These are phyloP conservation scores for Zosterops hypoxanthus DNA, from an alignment of 2,113 vertebrate genomes.

Conservation along the genomic window DNA sequence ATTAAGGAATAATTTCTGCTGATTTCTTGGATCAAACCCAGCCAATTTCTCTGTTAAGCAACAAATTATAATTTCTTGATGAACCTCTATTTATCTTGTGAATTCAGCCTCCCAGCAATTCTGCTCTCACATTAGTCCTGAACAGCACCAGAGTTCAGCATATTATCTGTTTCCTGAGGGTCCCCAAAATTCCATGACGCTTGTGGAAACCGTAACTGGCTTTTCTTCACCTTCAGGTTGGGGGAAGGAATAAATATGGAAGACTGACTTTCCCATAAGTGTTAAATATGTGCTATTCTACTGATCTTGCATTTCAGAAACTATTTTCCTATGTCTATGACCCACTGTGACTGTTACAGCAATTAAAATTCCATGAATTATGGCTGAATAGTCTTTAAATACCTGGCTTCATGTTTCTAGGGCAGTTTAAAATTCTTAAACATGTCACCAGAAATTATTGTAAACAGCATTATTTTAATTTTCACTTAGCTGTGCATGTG, in stretches of 20 bases:
- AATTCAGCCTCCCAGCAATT: background rate
- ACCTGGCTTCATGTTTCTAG: background rate
- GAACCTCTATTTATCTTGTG: background rate
- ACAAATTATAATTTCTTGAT: background rate
- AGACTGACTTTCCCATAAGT: background rate
- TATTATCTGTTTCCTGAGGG: background rate
- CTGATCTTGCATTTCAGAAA: background rate
- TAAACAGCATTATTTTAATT: background rate
- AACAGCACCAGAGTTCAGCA: background rate
- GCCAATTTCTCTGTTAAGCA: background rate
- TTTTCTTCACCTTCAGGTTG: background rate
- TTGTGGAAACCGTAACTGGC: background rate
- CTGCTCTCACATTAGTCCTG: background rate
- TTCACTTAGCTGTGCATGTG: background rate
- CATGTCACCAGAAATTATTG: background rate
- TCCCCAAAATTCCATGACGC: background rate
- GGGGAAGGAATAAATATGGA: background rate
- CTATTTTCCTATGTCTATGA: background rate
- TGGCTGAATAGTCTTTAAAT: background rate
- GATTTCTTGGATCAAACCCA: background rate
- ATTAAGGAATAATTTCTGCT: background rate
- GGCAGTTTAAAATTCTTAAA: background rate
- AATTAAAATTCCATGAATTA: background rate
- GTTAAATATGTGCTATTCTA: background rate
- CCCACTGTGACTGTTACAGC: background rate